Evolutionary conservation across 2,888 invertebrate species (phyloP).

Genomic region (Dromius quadrimaculatus): DNA sequence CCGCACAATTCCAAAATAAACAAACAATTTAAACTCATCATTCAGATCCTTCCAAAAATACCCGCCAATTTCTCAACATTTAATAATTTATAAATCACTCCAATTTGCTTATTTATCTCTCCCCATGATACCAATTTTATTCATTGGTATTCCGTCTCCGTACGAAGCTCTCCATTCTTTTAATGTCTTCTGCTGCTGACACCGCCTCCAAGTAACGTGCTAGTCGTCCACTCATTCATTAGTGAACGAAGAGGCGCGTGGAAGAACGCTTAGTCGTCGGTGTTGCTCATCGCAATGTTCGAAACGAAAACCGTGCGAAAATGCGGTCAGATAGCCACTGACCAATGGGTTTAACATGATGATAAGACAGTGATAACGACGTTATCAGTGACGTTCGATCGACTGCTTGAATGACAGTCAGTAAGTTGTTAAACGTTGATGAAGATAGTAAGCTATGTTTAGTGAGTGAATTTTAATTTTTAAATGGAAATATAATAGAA

Average conservation of each 20-base stretch:
- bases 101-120: too few relatives aligned
- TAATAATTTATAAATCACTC: too few relatives aligned
- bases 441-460: too few relatives aligned
- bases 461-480: too few relatives aligned
- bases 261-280: background rate
- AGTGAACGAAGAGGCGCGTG: constrained; percentile 11
- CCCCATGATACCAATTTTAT: too few relatives aligned
- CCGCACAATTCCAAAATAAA: too few relatives aligned
- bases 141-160: background rate
- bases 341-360: background rate
- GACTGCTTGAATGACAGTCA: too few relatives aligned
- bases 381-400: background rate
- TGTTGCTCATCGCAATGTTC: background rate
- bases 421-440: too few relatives aligned
- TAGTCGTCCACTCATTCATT: background rate
- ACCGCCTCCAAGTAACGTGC: background rate
- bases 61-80: too few relatives aligned
- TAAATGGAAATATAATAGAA: too few relatives aligned
- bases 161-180: background rate
- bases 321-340: background rate
- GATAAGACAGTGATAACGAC: background rate
- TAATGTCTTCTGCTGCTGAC: background rate
- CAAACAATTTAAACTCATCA: too few relatives aligned
- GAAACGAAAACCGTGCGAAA: background rate
- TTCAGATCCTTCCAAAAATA: too few relatives aligned